These are phyloP conservation scores for Scytalopus superciliaris DNA, from an alignment of 2,113 vertebrate species.

Conservation along the genomic window DNA sequence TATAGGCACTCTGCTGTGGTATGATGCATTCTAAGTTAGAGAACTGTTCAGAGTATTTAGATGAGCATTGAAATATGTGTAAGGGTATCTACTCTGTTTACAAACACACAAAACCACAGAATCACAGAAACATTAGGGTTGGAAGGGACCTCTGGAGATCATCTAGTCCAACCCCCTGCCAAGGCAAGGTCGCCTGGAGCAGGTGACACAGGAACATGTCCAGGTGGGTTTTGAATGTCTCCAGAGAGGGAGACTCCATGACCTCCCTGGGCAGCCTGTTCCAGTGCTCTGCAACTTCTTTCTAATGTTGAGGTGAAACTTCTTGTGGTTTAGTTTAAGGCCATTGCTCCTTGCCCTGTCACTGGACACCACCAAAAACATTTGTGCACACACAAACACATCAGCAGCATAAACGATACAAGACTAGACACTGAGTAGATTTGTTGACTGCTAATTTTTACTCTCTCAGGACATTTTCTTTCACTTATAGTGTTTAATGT, in stretches of 20 bases:
- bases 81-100: background rate
- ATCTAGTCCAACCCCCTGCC: background rate
- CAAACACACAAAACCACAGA: background rate
- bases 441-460: slow-evolving; percentile 20
- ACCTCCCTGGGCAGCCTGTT: background rate
- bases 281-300: background rate
- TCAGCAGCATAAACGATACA: background rate
- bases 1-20: background rate
- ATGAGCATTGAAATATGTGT: background rate
- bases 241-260: accelerated
- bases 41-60: background rate
- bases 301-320: background rate
- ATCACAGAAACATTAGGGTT: background rate
- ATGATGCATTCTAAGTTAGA: background rate
- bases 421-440: background rate
- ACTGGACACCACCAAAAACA: background rate
- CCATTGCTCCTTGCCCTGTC: accelerated
- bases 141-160: background rate
- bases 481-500: background rate
- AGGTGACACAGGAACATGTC: background rate
- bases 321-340: background rate
- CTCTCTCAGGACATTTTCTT: slow-evolving; percentile 11
- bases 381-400: background rate
- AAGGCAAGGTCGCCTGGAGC: background rate
- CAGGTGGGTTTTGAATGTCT: background rate